A percentile compares a stretch with the other conserved stretches of the same genome.
Evolutionary conservation across 2,113 vertebrate species (phyloP).

Genomic region (Canis aureus): DNA sequence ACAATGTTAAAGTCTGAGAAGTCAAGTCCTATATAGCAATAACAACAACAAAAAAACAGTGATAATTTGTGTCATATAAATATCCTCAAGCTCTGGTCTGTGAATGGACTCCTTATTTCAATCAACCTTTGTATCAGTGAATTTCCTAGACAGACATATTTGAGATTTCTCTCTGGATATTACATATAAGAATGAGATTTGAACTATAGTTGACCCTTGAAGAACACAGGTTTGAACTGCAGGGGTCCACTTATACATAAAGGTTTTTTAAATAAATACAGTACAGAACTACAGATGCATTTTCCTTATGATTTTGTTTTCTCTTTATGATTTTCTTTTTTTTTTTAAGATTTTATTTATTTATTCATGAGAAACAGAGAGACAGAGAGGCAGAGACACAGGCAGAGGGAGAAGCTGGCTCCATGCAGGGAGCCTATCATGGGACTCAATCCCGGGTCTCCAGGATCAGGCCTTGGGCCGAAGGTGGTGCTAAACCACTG

Average conservation of each 20-base stretch:
- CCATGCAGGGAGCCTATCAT: too few species aligned
- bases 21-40: background rate
- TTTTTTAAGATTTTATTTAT: too few species aligned
- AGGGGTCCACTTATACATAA: background rate
- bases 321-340: background rate
- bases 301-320: background rate
- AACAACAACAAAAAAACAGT: background rate
- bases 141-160: background rate
- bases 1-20: background rate
- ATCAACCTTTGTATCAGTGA: background rate
- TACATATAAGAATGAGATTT: background rate
- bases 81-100: background rate
- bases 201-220: background rate
- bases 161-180: background rate
- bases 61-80: background rate
- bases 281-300: background rate
- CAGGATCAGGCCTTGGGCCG: too few species aligned
- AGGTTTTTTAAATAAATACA: background rate
- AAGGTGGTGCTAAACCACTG: too few species aligned
- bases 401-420: too few species aligned
- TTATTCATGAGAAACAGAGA: too few species aligned
- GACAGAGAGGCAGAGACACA: too few species aligned
- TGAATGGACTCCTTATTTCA: background rate
- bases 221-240: background rate
- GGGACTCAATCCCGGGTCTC: too few species aligned